Base-by-base conservation (phyloP, 2,888 invertebrate genomes). In the Drosophila mayaguana region DNA sequence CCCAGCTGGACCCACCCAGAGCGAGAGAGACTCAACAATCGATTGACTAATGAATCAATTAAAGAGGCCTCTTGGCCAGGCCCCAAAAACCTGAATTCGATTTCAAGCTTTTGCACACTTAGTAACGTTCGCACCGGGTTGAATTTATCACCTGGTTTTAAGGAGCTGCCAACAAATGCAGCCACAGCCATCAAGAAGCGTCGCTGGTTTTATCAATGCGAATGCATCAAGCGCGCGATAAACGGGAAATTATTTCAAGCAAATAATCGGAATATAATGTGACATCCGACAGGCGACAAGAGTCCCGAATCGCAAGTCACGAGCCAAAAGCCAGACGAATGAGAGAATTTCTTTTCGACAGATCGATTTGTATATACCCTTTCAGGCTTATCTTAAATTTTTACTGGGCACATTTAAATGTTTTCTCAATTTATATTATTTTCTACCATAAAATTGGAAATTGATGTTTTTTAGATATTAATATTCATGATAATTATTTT, bases 181-280 rank as follows among this genome's bases (percentile, higher is more conserved):
- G 56, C 55, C 50, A 63, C 72, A 81, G 71, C 64, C 77, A 83
- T 81, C 81, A 68, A 71, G 59, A 65, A 25, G 38, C 65, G 59
- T 61, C 63, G 43, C 45, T 36, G 46, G 25, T 14, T 50, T 72
- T 75, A 75, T 79, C 82, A 62, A 63, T 67, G 72, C 63, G 78
- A 65, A 75, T 60, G 72, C 67, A 81, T 78, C 78, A 62, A 50
- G 25, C 53, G 42, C 38, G 66, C 71, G 83, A 85, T 88, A 83
- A 83, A 71, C 78, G 77, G 69, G 73, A 83, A 83, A 87, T 83
- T 83, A 87, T 88, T 88, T 88, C 87, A 87, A 78, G 79, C 88
- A 85, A 88, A 85, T 89, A 89, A 88, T 83, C 80, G 75, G 85
- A 85, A 78, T 85, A 87, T 89, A 88, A 88, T 83, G 80, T 87